A percentile compares a stretch with the other conserved stretches of the same genome.
These are phyloP conservation scores for Erethizon dorsatum DNA, from an alignment of 2,797 vertebrate species.

Conservation along the genomic window DNA sequence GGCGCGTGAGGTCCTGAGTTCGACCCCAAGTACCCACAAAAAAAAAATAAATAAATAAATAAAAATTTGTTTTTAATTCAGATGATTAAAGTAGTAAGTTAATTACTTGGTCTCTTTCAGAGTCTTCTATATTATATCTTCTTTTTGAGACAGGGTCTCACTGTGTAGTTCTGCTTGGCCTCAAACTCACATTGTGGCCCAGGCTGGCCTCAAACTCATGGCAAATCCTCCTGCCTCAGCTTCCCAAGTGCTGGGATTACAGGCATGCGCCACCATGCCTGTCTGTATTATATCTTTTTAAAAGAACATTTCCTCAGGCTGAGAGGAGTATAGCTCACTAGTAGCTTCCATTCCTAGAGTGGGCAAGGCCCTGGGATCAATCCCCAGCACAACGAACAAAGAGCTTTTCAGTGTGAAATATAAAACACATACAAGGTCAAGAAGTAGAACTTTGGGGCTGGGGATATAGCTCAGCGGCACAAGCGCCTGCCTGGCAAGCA, in stretches of 20 bases:
- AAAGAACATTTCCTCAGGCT: background rate
- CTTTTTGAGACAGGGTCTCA: too few species aligned
- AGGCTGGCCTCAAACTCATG: too few species aligned
- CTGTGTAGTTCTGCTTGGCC: too few species aligned
- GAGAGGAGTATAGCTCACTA: background rate
- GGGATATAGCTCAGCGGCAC: too few species aligned
- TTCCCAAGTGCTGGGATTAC: background rate
- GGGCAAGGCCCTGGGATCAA: background rate
- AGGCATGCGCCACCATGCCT: background rate
- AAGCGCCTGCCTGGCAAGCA: too few species aligned
- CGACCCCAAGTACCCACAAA: too few species aligned
- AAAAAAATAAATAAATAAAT: too few species aligned
- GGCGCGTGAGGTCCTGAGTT: too few species aligned
- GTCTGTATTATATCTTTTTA: background rate
- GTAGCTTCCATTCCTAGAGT: background rate
- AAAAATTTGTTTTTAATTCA: constrained; percentile 66
- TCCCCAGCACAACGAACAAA: background rate
- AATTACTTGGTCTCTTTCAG: constrained; percentile 29
- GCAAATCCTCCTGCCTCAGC: too few species aligned
- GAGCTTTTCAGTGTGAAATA: constrained; percentile 17
- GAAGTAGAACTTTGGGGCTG: too few species aligned
- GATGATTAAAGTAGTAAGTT: constrained; percentile 43
- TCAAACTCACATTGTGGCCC: too few species aligned
- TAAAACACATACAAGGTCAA: background rate
- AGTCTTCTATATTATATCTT: background rate